These are phyloP conservation scores for Eumeta japonica DNA, from an alignment of 1,140 invertebrate species.

Conservation along the genomic window DNA sequence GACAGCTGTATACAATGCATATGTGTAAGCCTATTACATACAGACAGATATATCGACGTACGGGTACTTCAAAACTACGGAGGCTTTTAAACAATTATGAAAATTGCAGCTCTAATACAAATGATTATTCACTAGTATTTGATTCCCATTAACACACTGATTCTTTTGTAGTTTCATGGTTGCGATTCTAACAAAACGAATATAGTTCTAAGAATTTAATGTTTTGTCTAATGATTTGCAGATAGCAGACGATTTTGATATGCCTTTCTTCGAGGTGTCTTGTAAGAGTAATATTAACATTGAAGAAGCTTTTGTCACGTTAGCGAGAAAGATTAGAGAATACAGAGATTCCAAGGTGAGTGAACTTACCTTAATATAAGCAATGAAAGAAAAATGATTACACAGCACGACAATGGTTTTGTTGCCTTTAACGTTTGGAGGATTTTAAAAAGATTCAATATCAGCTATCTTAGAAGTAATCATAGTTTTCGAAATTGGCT, in stretches of 20 bases:
- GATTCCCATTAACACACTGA: too few species aligned
- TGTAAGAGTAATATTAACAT: constrained; percentile 90
- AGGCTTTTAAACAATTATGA: too few species aligned
- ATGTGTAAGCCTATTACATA: too few species aligned
- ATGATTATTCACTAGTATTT: too few species aligned
- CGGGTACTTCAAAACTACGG: too few species aligned
- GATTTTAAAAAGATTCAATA: background rate
- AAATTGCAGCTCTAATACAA: too few species aligned
- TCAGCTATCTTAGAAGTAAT: too few species aligned
- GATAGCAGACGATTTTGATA: constrained; percentile 87
- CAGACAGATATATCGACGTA: too few species aligned
- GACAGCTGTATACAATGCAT: too few species aligned
- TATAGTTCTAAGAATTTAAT: constrained; percentile 4
- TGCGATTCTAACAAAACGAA: background rate
- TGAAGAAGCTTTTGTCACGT: constrained; percentile 79
- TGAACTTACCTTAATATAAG: constrained; percentile 1
- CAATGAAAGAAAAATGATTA: background rate
- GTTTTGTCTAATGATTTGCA: constrained; percentile 53
- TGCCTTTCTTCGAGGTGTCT: constrained; percentile 90
- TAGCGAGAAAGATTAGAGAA: constrained; percentile 79
- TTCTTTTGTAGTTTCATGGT: background rate
- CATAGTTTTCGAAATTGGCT: too few species aligned
- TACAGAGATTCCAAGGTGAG: constrained; percentile 72
- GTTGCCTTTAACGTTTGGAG: background rate
- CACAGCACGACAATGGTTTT: background rate